phyloP scores from a whole-genome alignment of 2,888 invertebrate species.

The Teleiodes luculella region DNA sequence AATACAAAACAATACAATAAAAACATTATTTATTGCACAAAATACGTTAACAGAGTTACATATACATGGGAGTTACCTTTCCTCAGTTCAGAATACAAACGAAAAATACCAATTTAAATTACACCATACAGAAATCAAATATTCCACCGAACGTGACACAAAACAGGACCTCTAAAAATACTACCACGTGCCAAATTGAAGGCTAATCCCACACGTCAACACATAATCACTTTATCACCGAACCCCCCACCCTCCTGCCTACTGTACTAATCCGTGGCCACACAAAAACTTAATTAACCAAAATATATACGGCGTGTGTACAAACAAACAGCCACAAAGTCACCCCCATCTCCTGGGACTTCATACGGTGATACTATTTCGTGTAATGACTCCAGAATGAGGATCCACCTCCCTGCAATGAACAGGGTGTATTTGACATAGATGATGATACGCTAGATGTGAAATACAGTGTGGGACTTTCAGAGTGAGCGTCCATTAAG shows the following conservation, averaged over 20 bases:
- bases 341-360: conserved; percentile 67
- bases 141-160: not conserved
- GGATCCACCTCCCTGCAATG: conserved; percentile 66
- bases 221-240: conserved; percentile 43
- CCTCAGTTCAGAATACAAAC: too few relatives aligned
- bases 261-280: conserved; percentile 54
- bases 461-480: conserved; percentile 18
- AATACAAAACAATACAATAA: too few relatives aligned
- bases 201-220: conserved; percentile 17
- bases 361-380: conserved; percentile 75
- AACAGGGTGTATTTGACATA: conserved; percentile 38
- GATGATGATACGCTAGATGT: conserved; percentile 34
- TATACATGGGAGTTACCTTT: too few relatives aligned
- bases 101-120: too few relatives aligned
- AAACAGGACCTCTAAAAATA: not conserved
- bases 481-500: too few relatives aligned
- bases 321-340: conserved; percentile 69
- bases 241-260: conserved; percentile 42
- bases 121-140: not conserved
- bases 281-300: conserved; percentile 77
- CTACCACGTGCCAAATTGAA: conserved; percentile 1
- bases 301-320: conserved; percentile 67
- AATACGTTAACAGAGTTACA: too few relatives aligned
- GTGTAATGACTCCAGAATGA: conserved; percentile 78
- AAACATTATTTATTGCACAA: too few relatives aligned